These are phyloP conservation scores for Leptatherina wallacei DNA, from an alignment of 2,797 vertebrate genomes.

Conservation along the genomic window DNA sequence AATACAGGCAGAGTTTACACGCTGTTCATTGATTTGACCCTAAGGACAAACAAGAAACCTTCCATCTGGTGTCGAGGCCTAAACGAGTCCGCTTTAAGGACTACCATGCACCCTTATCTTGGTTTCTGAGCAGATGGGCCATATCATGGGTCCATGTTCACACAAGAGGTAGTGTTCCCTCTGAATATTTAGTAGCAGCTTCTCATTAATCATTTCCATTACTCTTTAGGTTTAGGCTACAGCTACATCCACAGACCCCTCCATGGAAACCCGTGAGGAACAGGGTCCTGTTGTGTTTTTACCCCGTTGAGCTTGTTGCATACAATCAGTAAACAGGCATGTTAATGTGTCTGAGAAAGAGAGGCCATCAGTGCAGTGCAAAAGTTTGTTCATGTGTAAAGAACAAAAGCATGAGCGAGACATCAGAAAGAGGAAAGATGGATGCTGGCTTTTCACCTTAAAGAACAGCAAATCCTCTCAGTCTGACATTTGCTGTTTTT, in stretches of 20 bases:
- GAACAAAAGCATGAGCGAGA: slow-evolving; percentile 53
- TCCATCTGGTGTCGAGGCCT: slow-evolving; percentile 28
- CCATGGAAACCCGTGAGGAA: slow-evolving; percentile 27
- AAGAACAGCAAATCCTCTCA: slow-evolving; percentile 45
- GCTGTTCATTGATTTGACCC: slow-evolving; percentile 17
- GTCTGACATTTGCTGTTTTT: slow-evolving; percentile 53
- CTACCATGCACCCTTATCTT: slow-evolving; percentile 12
- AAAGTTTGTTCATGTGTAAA: slow-evolving; percentile 62
- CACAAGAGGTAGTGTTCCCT: slow-evolving; percentile 64
- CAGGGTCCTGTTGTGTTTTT: slow-evolving; percentile 15
- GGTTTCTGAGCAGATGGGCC: slow-evolving; percentile 44
- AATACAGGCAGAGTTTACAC: slow-evolving; percentile 47
- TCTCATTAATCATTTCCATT: slow-evolving; percentile 32
- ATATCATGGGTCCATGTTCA: slow-evolving; percentile 24
- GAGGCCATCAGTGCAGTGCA: slow-evolving; percentile 64
- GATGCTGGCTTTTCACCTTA: slow-evolving; percentile 69
- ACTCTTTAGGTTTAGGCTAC: slow-evolving; percentile 21
- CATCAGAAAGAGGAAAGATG: slow-evolving; percentile 62
- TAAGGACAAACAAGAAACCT: neutral
- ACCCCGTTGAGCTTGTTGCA: slow-evolving; percentile 25
- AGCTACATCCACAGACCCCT: slow-evolving; percentile 25
- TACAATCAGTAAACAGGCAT: slow-evolving; percentile 45
- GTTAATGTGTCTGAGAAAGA: slow-evolving; percentile 16
- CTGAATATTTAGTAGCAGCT: slow-evolving; percentile 60
- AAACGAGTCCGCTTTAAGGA: slow-evolving; percentile 21